A percentile compares a stretch with the other conserved stretches of the same genome.
Conservation (phyloP, 2,113 vertebrate species). For the Caretta caretta region DNA sequence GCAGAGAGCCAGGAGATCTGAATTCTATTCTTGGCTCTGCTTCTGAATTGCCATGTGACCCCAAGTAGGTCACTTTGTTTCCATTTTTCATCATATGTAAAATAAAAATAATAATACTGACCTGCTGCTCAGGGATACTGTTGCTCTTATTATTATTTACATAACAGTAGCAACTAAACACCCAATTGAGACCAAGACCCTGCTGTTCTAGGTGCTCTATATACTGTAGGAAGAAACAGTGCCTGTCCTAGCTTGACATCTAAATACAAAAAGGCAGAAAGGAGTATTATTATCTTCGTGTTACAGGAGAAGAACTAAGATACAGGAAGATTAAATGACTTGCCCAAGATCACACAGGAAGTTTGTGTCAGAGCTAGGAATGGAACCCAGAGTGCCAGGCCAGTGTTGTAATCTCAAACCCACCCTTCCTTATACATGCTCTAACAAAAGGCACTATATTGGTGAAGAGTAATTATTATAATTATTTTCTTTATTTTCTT, state of each 20-base stretch:
- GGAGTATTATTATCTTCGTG: neutral
- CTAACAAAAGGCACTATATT: conserved; percentile 24
- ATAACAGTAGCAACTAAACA: neutral
- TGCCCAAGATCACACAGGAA: neutral
- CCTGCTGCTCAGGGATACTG: neutral
- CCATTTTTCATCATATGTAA: neutral
- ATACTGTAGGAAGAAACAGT: neutral
- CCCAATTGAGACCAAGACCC: neutral
- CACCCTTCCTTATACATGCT: neutral
- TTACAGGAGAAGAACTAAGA: neutral
- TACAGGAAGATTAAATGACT: neutral
- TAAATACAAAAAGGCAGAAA: neutral
- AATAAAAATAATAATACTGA: neutral
- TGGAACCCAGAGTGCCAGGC: neutral
- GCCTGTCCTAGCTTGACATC: neutral
- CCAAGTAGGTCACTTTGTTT: neutral
- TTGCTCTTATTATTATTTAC: neutral
- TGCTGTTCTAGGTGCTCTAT: neutral
- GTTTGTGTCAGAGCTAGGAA: neutral
- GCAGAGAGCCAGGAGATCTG: neutral
- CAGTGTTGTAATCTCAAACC: conserved; percentile 3
- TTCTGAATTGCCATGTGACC: neutral
- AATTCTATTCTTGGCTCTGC: neutral
- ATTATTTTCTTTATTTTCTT: conserved; percentile 43
- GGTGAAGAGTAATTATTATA: conserved; percentile 53